phyloP scores from a whole-genome alignment of 2,113 vertebrate genomes.

The Scomber scombrus region DNA sequence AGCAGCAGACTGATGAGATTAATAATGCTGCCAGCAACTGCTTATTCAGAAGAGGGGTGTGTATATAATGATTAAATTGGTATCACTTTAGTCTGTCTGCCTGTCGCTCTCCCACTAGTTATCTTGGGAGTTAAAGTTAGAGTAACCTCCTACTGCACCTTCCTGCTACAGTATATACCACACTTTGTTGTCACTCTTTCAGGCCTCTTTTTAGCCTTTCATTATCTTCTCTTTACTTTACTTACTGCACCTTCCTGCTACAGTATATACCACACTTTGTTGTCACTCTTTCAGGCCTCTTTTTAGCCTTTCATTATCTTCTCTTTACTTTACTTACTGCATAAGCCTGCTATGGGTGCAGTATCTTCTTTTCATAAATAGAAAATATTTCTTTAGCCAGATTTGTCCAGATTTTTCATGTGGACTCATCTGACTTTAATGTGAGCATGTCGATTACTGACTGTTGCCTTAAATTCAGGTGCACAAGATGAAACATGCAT shows the following conservation, averaged over 20 bases:
- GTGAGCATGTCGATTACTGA: not conserved
- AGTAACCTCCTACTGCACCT: constrained; percentile 28
- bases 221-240: constrained; percentile 7
- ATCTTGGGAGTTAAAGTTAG: constrained; percentile 44
- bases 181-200: constrained; percentile 24
- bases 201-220: constrained; percentile 12
- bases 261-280: constrained; percentile 28
- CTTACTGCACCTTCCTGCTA: constrained; percentile 4
- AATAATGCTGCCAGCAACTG: constrained; percentile 38
- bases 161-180: constrained; percentile 30
- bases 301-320: constrained; percentile 11
- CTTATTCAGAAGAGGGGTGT: constrained; percentile 36
- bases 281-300: constrained; percentile 23
- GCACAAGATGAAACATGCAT: no score
- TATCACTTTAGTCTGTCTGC: constrained; percentile 18
- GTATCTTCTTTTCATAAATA: not conserved
- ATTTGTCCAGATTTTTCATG: not conserved
- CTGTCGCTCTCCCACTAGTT: constrained; percentile 21
- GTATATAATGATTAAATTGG: constrained; percentile 30
- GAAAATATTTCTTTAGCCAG: not conserved
- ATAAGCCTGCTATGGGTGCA: constrained; percentile 8
- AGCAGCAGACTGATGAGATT: constrained; percentile 50
- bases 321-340: not conserved
- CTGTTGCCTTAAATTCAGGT: no score
- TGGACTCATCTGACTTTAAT: not conserved